Percentiles rank a stretch among this genome's conserved stretches.
phyloP scores from a whole-genome alignment of 2,797 vertebrate genomes.

The Xenops minutus region DNA sequence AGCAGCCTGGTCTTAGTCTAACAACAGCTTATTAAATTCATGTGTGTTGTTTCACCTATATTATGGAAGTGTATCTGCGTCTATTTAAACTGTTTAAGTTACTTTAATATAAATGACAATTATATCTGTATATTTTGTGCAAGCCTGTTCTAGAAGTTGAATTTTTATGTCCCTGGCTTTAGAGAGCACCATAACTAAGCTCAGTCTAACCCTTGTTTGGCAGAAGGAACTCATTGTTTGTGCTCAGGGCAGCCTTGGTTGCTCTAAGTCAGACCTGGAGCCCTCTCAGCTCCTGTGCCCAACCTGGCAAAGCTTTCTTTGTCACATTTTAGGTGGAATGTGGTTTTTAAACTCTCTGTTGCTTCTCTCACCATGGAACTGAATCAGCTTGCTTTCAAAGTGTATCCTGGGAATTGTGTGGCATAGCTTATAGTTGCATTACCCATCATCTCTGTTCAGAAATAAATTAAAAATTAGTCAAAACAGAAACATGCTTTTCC shows the following conservation, averaged over 20 bases:
- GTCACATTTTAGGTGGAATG: fast-evolving
- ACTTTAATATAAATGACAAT: neutral
- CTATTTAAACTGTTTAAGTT: neutral
- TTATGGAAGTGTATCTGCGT: neutral
- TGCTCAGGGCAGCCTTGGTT: neutral
- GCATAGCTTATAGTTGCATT: neutral
- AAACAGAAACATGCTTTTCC: neutral
- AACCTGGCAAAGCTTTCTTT: neutral
- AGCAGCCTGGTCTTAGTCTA: neutral
- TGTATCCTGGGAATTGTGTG: neutral
- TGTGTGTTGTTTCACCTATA: neutral
- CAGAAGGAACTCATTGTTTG: neutral
- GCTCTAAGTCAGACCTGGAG: neutral
- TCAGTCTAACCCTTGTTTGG: neutral
- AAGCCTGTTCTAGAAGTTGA: neutral
- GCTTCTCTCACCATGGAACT: neutral
- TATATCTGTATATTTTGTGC: neutral
- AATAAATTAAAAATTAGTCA: neutral
- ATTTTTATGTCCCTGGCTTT: neutral
- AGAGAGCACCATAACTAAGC: neutral
- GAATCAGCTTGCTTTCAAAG: neutral
- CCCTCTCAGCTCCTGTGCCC: no score
- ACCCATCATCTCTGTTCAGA: neutral
- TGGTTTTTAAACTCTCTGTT: neutral
- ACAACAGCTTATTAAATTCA: neutral